Evolutionary conservation across 2,113 vertebrate genomes (phyloP), one percentile per base, ranked within the genome.

Genomic region (Nematolebias whitei): DNA sequence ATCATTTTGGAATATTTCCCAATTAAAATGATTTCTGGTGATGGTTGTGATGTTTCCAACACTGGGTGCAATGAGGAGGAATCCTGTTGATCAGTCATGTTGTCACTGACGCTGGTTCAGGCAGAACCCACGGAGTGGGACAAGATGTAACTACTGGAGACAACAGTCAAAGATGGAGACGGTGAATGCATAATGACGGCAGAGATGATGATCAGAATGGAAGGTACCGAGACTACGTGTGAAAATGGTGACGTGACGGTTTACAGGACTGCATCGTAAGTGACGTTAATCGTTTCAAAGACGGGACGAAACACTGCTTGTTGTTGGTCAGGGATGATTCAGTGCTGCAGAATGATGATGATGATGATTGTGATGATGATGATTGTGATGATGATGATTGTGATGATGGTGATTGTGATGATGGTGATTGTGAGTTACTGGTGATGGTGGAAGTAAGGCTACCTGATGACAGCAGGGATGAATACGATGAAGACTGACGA

Each of bases 401-500:
- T 59, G 49, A 29, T 58, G n/a, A 23, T 35, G 11, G 45, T 59
- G 49, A 29, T 58, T n/a, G n/a, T n/a, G n/a, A 12, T 52, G 39
- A 67, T 63, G n/a, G 71, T 43, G 14, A 60, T 24, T 26, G 39
- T 35, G 14, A 38, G 39, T 22, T 39, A 65, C 53, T 78, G 58
- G 48, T 63, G 40, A 51, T 16, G 1, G 35, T 71, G 59, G 20
- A 40, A 35, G 48, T 29, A 67, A 82, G 56, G 52, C 49, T 57
- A 40, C 54, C 22, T 13, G 65, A 50, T 59, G 57, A 71, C 62
- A 58, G 62, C 40, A 5, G 38, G 29, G 45, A 69, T 65, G 61
- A 55, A 48, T 12, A 24, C 9, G 51, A 57, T 56, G 58, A 71
- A 66, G 63, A 43, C 45, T 55, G 63, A 76, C 63, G 54, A 26